A percentile compares a stretch with the other conserved stretches of the same genome.
Conservation (phyloP, 1,140 invertebrate genomes). For the Drosophila orosa region DNA sequence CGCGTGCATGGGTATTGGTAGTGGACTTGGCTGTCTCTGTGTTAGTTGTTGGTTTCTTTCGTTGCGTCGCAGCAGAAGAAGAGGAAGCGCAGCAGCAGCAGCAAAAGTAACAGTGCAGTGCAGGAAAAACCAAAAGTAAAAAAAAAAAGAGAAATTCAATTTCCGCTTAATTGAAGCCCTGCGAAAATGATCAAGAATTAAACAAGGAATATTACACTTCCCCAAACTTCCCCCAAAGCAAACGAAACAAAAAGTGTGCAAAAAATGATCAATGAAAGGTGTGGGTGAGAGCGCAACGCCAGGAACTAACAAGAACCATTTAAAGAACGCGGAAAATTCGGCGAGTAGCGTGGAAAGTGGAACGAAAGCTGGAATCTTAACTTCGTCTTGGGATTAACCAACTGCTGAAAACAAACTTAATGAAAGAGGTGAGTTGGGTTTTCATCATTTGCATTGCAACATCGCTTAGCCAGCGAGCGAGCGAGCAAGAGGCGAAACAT, state of each 20-base stretch:
- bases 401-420: slow-evolving; percentile 58
- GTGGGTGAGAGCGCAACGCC: slow-evolving; percentile 32
- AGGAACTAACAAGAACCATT: slow-evolving; percentile 51
- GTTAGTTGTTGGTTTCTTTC: slow-evolving; percentile 50
- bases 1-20: slow-evolving; percentile 51
- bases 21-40: slow-evolving; percentile 32
- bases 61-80: slow-evolving; percentile 50
- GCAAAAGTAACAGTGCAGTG: slow-evolving; percentile 49
- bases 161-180: slow-evolving; percentile 16
- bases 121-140: slow-evolving; percentile 33
- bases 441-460: slow-evolving; percentile 39
- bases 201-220: slow-evolving; percentile 9
- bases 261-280: slow-evolving; percentile 47
- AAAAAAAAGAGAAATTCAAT: slow-evolving; percentile 51
- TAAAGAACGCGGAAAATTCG: slow-evolving; percentile 6
- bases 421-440: slow-evolving; percentile 68
- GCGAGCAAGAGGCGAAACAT: slow-evolving; percentile 19
- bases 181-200: slow-evolving; percentile 18
- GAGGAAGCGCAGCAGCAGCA: slow-evolving; percentile 33
- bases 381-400: slow-evolving; percentile 39
- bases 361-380: slow-evolving; percentile 17
- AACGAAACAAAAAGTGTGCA: slow-evolving; percentile 39
- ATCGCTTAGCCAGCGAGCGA: slow-evolving; percentile 15
- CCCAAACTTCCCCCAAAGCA: background rate
- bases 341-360: slow-evolving; percentile 11